These are phyloP conservation scores for Phymastichus coffea DNA, from an alignment of 1,140 invertebrate species.

Conservation along the genomic window DNA sequence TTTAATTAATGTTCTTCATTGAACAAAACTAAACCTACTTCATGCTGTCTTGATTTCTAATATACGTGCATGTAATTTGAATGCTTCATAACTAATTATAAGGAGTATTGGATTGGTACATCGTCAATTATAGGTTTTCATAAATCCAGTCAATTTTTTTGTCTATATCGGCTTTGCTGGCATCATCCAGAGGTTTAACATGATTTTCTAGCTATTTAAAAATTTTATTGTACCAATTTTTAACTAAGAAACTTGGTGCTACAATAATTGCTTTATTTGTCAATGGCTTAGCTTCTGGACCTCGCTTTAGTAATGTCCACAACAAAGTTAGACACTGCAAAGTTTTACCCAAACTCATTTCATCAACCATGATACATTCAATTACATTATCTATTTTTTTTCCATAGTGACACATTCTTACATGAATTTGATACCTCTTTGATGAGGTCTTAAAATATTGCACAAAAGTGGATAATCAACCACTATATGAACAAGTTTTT, in stretches of 20 bases:
- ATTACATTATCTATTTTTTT: conserved; percentile 80
- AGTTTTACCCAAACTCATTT: conserved; percentile 97
- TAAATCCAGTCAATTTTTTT: conserved; percentile 75
- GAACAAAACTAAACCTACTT: conserved; percentile 95
- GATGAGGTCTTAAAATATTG: conserved; percentile 93
- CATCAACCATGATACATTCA: conserved; percentile 99
- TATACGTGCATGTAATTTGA: conserved; percentile 87
- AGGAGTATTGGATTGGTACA: conserved; percentile 81
- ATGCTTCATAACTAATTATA: conserved; percentile 99
- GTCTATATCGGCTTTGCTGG: conserved; percentile 86
- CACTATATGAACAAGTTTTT: conserved; percentile 49
- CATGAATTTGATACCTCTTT: conserved; percentile 99
- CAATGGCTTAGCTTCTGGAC: conserved; percentile 79
- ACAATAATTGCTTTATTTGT: no score
- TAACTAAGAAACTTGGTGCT: no score
- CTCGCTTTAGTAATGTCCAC: conserved; percentile 90
- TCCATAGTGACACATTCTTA: conserved; percentile 98
- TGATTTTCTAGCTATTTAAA: conserved; percentile 90
- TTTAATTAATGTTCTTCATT: conserved; percentile 97
- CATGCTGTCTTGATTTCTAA: conserved; percentile 85
- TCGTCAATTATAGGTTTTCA: conserved; percentile 63
- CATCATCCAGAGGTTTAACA: conserved; percentile 83
- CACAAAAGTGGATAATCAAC: conserved; percentile 91
- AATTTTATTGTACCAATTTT: no score
- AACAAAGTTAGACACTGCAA: conserved; percentile 96